phyloP scores from a whole-genome alignment of 2,888 invertebrate species.

The Thecocarcelia acutangulata region DNA sequence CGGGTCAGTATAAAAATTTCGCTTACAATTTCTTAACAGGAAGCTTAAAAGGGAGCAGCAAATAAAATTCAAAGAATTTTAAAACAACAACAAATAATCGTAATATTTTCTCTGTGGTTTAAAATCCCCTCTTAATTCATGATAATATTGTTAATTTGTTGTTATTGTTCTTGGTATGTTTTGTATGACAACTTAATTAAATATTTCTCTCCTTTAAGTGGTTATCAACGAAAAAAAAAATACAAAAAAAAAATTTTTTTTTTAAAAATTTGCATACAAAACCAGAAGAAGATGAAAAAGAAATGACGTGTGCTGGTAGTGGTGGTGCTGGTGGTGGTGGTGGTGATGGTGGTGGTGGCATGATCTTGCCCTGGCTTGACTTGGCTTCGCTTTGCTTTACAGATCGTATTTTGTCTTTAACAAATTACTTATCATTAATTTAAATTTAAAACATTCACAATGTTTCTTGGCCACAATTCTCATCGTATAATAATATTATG shows the following conservation, averaged over 20 bases:
- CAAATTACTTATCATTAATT: conserved; percentile 70
- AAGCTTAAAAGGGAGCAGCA: conserved; percentile 30
- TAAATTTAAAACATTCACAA: conserved; percentile 69
- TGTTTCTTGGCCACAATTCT: conserved; percentile 50
- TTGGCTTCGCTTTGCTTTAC: conserved; percentile 9
- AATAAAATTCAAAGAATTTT: conserved; percentile 57
- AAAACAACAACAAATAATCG: conserved; percentile 3
- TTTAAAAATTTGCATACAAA: not conserved
- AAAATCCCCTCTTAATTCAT: conserved; percentile 43
- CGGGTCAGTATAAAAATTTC: conserved; percentile 59
- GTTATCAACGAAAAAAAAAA: conserved; percentile 40
- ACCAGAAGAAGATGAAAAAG: too few relatives aligned
- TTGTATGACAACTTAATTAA: conserved; percentile 69
- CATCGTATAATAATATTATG: conserved; percentile 38
- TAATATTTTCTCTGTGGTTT: not conserved
- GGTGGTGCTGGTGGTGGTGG: too few relatives aligned
- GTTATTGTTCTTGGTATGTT: conserved; percentile 64
- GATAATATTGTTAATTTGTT: conserved; percentile 66
- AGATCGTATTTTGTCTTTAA: conserved; percentile 69
- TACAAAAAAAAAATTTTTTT: not conserved
- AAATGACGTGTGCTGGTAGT: conserved; percentile 26
- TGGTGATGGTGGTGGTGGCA: conserved; percentile 7
- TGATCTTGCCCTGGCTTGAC: not conserved
- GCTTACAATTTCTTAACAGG: conserved; percentile 26
- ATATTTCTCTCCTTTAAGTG: conserved; percentile 65